These are phyloP conservation scores for Reticulitermes lucifugus DNA, from an alignment of 2,888 invertebrate species.

Conservation along the genomic window DNA sequence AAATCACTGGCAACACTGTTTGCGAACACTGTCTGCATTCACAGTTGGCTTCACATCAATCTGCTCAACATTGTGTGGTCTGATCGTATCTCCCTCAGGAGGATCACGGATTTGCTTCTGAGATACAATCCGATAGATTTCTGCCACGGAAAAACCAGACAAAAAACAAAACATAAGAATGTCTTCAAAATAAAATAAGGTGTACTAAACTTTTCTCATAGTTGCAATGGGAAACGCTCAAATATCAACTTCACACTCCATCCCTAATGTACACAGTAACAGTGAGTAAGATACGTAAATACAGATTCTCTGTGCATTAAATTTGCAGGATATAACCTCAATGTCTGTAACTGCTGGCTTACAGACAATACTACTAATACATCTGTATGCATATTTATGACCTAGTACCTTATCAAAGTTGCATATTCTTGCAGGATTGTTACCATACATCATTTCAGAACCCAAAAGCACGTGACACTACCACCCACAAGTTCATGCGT, in stretches of 20 bases:
- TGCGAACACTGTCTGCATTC: slow-evolving; percentile 86
- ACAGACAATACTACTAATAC: no score
- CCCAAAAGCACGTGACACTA: no score
- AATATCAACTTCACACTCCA: background rate
- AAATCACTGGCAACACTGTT: slow-evolving; percentile 92
- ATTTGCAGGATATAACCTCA: no score
- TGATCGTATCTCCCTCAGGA: slow-evolving; percentile 93
- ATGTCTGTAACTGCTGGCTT: no score
- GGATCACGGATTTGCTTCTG: slow-evolving; percentile 98
- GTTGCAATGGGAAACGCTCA: background rate
- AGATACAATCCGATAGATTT: slow-evolving; percentile 98
- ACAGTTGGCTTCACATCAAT: slow-evolving; percentile 91
- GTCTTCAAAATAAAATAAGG: background rate
- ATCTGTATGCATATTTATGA: no score
- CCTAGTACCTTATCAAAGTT: no score
- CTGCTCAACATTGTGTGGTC: slow-evolving; percentile 88
- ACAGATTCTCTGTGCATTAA: no score
- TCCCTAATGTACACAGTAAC: background rate
- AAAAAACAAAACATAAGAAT: slow-evolving; percentile 50
- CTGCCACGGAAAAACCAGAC: slow-evolving; percentile 65
- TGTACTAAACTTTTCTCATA: background rate
- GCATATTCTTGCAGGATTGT: no score
- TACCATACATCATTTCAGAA: no score
- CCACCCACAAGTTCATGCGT: no score
- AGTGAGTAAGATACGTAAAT: no score